Base-by-base conservation (phyloP, 2,797 vertebrate species). In the Amniataba percoides region DNA sequence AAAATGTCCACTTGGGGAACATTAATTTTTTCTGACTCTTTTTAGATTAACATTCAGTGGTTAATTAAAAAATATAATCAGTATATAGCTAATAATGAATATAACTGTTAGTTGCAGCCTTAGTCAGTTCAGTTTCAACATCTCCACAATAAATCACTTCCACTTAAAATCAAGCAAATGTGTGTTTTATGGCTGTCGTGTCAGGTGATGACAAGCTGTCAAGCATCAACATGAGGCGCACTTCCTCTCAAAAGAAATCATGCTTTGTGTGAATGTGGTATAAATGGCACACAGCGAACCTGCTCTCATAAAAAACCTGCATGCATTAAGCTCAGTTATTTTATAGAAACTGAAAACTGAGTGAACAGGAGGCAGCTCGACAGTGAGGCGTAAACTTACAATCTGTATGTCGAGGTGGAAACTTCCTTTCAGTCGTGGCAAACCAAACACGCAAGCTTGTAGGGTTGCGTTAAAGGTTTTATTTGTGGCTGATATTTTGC, bases 151-250 rank as follows among this genome's bases (percentile, higher is more conserved):
- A 43, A 36, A 52, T 64, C 3, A 27, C 0, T 48, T 21, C 31
- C 2, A 63, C 14, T 19, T 63, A 5, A 40, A 56, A 58, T 52
- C 1, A 63, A 63, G 19, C 15, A 36, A n/a, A 53, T 34, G 5
- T 48, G 15, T 64, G 53, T 46, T 73, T 15, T 51, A 62, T 27
- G 11, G 18, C 49, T 62, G 49, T 10, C n/a, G 52, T n/a, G 36
- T 49, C 39, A 74, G 53, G 46, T 52, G 53, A 49, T n/a, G 51
- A 36, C 42, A 55, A 36, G 15, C 39, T 74, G 64, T 43, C 15
- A 71, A 6, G 57, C 45, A n/a, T 43, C 43, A 66, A 23, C 48
- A 31, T 31, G 3, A 43, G 14, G 15, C 3, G 48, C 27, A 25
- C 25, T 58, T 43, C 23, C 16, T 63, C 23, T 15, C 27, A 34